phyloP scores from a whole-genome alignment of 2,113 vertebrate genomes.

The Pardalotus punctatus region DNA sequence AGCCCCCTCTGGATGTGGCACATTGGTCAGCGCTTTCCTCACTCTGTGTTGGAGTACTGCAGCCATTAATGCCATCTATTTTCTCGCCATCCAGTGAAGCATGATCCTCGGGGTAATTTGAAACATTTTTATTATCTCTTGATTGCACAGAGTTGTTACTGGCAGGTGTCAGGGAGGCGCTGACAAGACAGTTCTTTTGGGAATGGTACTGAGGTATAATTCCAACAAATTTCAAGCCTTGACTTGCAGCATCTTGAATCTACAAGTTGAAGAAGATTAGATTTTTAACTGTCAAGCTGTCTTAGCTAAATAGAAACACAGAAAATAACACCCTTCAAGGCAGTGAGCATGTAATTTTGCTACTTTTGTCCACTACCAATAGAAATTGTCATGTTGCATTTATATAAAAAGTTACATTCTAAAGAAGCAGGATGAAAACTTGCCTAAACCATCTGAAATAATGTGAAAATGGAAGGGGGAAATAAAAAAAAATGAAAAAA shows the following conservation, averaged over 20 bases:
- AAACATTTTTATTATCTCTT: constrained; percentile 27
- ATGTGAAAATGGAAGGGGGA: background rate
- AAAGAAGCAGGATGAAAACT: background rate
- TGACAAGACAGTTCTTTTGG: constrained; percentile 52
- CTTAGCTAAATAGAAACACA: constrained; percentile 28
- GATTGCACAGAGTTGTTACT: constrained; percentile 73
- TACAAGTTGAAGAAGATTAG: constrained; percentile 72
- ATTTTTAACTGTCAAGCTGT: constrained; percentile 63
- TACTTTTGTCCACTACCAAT: constrained; percentile 31
- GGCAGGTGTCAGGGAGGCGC: constrained; percentile 51
- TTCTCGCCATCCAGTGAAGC: constrained; percentile 17
- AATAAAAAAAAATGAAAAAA: rapidly evolving
- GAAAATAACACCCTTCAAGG: constrained; percentile 44
- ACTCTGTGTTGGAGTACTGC: background rate
- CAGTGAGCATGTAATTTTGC: background rate
- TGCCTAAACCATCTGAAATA: background rate
- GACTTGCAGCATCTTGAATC: constrained; percentile 93
- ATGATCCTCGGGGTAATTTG: background rate
- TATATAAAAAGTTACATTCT: background rate
- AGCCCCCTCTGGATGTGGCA: background rate
- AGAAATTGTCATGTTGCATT: background rate
- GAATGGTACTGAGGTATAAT: constrained; percentile 85
- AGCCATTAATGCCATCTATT: constrained; percentile 9
- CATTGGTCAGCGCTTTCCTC: background rate
- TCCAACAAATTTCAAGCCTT: constrained; percentile 91